Evolutionary conservation across 2,888 invertebrate genomes (phyloP), one percentile per base, ranked within the genome.

Genomic region (Flexamia atlantica): DNA sequence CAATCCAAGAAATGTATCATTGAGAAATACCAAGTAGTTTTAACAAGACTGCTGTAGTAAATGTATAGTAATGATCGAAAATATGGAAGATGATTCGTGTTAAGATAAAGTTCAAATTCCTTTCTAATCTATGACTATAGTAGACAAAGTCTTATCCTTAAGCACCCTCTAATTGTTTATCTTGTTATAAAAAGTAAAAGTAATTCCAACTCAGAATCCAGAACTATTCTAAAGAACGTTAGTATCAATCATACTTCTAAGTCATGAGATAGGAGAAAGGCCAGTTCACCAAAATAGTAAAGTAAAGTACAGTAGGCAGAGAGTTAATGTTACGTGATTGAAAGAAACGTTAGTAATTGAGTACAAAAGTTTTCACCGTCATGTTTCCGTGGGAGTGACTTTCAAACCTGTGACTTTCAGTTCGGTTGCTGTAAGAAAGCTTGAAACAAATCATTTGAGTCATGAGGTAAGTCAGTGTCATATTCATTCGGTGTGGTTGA

Each of bases 361-460:
- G 64, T 64, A 28, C 30, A 64, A 25, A 64, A 64, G 25, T 64
- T 28, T 7, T 64, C 64, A 64, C 64, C 30, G 64, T 64, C 53
- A 64, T 57, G 25, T 64, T 64, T 25, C 17, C 17, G 64, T 25
- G 9, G 64, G 30, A 28, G 64, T 64, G 14, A 64, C 64, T 25
- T 64, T 64, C 28, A 14, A 64, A 64, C 28, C 64, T 64, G 64
- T 57, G 20, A 57, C 57, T 57, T 57, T 57, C 23, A 57, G 23
- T 57, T 57, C 57, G 2, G 57, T 57, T 0, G 64, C 64, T 64
- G 64, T 64, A 30, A 64, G 30, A 28, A 64, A 64, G 30, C 28
- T 64, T 64, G 14, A 28, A 64, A 64, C 64, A 64, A 4, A 64
- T 64, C 28, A 64, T 14, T 12, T 57, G 57, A 57, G 57, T 57